phyloP scores from a whole-genome alignment of 2,797 vertebrate species.

The Pithecia hirsuta region DNA sequence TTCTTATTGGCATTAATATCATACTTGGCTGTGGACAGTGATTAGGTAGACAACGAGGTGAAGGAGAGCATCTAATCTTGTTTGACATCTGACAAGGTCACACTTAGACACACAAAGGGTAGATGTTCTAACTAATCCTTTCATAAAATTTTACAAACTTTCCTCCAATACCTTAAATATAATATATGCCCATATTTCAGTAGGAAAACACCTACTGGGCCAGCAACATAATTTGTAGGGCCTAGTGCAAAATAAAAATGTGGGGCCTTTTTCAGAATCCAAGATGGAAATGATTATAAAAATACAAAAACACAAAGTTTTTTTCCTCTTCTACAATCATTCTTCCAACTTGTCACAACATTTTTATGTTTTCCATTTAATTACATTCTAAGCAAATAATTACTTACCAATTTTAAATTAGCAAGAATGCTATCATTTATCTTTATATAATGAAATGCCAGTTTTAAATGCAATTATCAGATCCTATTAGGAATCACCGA shows the following conservation, averaged over 20 bases:
- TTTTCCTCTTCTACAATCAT: neutral
- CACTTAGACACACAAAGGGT: neutral
- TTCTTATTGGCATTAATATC: neutral
- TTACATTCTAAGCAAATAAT: slow-evolving; percentile 35
- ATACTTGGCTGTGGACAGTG: neutral
- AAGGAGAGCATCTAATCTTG: neutral
- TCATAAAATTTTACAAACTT: slow-evolving; percentile 42
- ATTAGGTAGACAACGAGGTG: slow-evolving; percentile 39
- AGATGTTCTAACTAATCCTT: slow-evolving; percentile 39
- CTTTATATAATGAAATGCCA: slow-evolving; percentile 1
- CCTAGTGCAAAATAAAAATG: slow-evolving; percentile 9
- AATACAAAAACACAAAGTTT: neutral
- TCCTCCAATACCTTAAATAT: slow-evolving; percentile 1
- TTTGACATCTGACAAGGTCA: neutral
- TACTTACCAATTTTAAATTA: slow-evolving; percentile 27
- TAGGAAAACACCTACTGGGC: neutral
- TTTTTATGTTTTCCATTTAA: slow-evolving; percentile 29
- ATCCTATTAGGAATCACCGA: neutral
- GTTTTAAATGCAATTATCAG: slow-evolving; percentile 41
- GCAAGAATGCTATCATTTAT: neutral
- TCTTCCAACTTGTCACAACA: neutral
- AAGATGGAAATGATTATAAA: neutral
- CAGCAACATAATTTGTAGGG: neutral
- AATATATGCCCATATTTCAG: neutral
- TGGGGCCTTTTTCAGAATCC: neutral